A percentile compares a stretch with the other conserved stretches of the same genome.
phyloP scores from a whole-genome alignment of 2,888 invertebrate species.

The Caenorhabditis sinica region DNA sequence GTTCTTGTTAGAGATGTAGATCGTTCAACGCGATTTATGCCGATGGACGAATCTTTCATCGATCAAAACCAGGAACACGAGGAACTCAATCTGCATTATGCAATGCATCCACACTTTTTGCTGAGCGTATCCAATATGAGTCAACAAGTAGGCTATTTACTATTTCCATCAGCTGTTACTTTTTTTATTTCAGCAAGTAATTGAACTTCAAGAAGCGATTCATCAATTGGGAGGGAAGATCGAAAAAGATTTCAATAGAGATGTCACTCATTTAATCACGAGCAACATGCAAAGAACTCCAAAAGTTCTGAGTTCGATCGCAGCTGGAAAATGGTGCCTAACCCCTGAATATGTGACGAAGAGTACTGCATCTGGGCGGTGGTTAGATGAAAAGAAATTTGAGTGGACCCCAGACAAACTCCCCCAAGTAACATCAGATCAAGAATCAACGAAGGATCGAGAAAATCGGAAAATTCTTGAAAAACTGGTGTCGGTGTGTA shows the following conservation, averaged over 20 bases:
- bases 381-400: conserved; percentile 44
- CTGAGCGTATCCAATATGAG: conserved; percentile 43
- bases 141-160: not conserved
- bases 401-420: conserved; percentile 51
- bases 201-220: conserved; percentile 27
- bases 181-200: not conserved
- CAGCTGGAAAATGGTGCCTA: conserved; percentile 64
- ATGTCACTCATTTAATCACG: conserved; percentile 44
- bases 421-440: not conserved
- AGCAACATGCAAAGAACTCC: conserved; percentile 39
- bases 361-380: conserved; percentile 28
- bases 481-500: conserved; percentile 31
- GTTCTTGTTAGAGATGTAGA: conserved; percentile 33
- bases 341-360: conserved; percentile 47
- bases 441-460: conserved; percentile 6
- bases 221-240: conserved; percentile 46
- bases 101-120: conserved; percentile 43
- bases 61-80: conserved; percentile 52
- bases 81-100: conserved; percentile 40
- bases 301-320: conserved; percentile 50
- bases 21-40: conserved; percentile 18
- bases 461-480: conserved; percentile 4
- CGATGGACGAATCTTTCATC: conserved; percentile 28
- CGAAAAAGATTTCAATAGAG: conserved; percentile 38
- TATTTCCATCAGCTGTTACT: too few species aligned